Evolutionary conservation across 2,797 vertebrate genomes (phyloP), one percentile per base, ranked within the genome.

Genomic region (Tenualosa thibaudeaui): DNA sequence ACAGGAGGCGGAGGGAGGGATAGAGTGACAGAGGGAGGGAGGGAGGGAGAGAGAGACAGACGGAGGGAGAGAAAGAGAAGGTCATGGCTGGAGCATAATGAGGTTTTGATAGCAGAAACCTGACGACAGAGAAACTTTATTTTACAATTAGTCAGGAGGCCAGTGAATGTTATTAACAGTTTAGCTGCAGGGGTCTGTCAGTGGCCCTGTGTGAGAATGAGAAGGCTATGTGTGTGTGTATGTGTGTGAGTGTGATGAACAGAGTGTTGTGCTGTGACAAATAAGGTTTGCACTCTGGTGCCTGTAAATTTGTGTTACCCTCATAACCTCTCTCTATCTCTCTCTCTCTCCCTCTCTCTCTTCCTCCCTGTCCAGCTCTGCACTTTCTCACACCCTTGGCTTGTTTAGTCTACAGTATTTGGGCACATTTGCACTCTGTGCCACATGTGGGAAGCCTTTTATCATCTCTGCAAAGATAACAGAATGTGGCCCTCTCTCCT

Each of bases 61-160:
- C 75, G 84, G 68, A 40, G 37, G 65, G 26, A 71, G 65, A 51
- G 81, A 87, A 84, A 84, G 88, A 91, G 85, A 85, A 91, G 89
- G 89, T 90, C 91, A 91, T 89, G 81, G 86, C 46, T 81, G 89
- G 86, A 91, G 90, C 89, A 89, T 89, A 92, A 91, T 88, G 86
- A 88, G n/a, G 81, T 90, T 90, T 86, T 89, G 90, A 89, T 91
- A 87, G 86, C 87, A 91, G 88, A 85, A 88, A 91, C 90, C 86
- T 88, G 89, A 89, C 90, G 91, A 93, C 88, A 88, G 88, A 85
- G 87, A 90, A 90, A 87, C 88, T 93, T 93, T 93, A 92, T 91
- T 94, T 91, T 91, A 90, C 92, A 92, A 93, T 93, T 92, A 94
- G 89, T 92, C 90, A 89, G 87, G 86, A 82, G 81, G 81, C 83